phyloP scores from a whole-genome alignment of 2,888 invertebrate genomes.

The Amblyteles armatorius region DNA sequence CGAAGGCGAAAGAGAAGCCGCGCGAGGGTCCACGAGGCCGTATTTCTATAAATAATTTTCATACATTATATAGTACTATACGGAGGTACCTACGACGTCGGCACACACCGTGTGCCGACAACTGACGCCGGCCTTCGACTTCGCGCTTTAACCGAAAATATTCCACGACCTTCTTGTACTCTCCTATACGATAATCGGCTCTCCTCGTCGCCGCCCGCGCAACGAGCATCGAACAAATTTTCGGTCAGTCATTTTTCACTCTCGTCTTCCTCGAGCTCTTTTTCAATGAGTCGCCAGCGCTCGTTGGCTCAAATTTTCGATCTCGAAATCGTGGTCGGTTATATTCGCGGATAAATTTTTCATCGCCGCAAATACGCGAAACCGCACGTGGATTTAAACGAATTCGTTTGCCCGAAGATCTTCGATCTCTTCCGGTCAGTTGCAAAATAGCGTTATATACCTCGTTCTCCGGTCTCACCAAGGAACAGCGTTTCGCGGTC shows the following conservation, averaged over 20 bases:
- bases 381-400: neutral
- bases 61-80: slow-evolving; percentile 70
- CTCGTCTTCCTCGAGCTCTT: neutral
- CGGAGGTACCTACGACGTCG: slow-evolving; percentile 14
- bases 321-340: slow-evolving; percentile 12
- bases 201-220: neutral
- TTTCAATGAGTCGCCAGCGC: slow-evolving; percentile 44
- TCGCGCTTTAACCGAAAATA: slow-evolving; percentile 68
- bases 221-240: slow-evolving; percentile 11
- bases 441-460: slow-evolving; percentile 44
- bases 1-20: slow-evolving; percentile 52
- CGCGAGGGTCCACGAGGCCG: slow-evolving; percentile 70
- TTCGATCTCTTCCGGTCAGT: slow-evolving; percentile 45
- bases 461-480: slow-evolving; percentile 5
- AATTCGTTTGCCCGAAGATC: slow-evolving; percentile 39
- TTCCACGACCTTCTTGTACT: slow-evolving; percentile 64
- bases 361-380: slow-evolving; percentile 11
- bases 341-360: neutral
- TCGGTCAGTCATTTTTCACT: slow-evolving; percentile 36
- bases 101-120: slow-evolving; percentile 57
- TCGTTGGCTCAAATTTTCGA: slow-evolving; percentile 6
- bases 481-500: slow-evolving; percentile 34
- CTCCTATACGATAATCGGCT: slow-evolving; percentile 1
- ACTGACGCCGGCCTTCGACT: slow-evolving; percentile 66
- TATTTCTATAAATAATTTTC: slow-evolving; percentile 80